Evolutionary conservation across 2,797 vertebrate species (phyloP).

Genomic region (Columba guinea): DNA sequence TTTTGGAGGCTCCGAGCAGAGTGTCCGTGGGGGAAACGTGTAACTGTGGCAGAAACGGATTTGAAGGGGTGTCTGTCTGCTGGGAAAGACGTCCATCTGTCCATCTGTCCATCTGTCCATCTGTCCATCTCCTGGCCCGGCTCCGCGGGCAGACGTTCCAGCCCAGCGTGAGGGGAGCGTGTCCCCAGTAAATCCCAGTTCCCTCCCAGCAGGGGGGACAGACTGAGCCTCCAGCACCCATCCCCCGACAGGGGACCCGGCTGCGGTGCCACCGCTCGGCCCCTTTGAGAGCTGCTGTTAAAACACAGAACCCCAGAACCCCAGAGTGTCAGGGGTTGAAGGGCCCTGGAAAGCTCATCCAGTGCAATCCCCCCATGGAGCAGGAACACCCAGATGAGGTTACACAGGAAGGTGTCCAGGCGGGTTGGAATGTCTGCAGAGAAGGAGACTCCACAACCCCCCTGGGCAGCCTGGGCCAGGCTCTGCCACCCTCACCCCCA

Average conservation of each 20-base stretch:
- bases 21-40: accelerated
- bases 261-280: not conserved
- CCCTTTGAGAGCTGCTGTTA: not conserved
- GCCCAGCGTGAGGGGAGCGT: not conserved
- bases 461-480: too few species aligned
- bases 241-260: not conserved
- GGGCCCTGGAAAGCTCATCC: too few species aligned
- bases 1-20: not conserved
- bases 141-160: not conserved
- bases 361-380: too few species aligned
- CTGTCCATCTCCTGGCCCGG: not conserved
- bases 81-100: not conserved
- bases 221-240: not conserved
- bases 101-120: too few species aligned
- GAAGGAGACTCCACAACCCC: too few species aligned
- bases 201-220: not conserved
- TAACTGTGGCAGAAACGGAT: not conserved
- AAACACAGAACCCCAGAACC: not conserved
- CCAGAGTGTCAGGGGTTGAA: too few species aligned
- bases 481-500: too few species aligned
- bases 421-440: too few species aligned
- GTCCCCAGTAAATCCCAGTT: not conserved
- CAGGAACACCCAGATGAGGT: too few species aligned
- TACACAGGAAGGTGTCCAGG: too few species aligned
- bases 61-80: not conserved